phyloP scores from a whole-genome alignment of 2,888 invertebrate genomes.

The Petrolisthes cinctipes region DNA sequence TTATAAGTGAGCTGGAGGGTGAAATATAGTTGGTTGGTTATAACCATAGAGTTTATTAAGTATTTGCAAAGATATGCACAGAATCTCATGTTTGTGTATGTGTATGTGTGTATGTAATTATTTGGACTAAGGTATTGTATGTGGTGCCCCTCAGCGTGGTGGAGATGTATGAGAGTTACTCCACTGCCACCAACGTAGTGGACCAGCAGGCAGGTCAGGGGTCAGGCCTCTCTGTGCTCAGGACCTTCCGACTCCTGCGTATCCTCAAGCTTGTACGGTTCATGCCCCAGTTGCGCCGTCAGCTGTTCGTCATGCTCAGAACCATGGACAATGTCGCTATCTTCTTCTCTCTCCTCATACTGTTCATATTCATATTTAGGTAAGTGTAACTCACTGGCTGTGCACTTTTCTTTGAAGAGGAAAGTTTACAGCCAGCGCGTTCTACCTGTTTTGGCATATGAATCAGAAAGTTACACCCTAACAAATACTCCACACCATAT shows the following conservation, averaged over 20 bases:
- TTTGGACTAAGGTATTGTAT: too few species aligned
- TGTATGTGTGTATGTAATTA: too few species aligned
- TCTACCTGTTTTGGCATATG: conserved; percentile 5
- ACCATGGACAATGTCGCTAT: conserved; percentile 99
- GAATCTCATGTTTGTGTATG: too few species aligned
- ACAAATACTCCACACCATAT: not conserved
- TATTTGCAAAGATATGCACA: too few species aligned
- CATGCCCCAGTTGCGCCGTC: conserved; percentile 96
- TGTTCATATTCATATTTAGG: conserved; percentile 99
- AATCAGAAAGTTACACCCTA: not conserved
- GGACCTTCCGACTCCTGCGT: conserved; percentile 96
- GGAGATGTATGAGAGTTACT: conserved; percentile 72
- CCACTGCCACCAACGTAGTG: conserved; percentile 7
- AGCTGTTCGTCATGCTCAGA: conserved; percentile 97
- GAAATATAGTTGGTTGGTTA: too few species aligned
- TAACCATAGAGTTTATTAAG: too few species aligned
- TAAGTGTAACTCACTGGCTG: conserved; percentile 74
- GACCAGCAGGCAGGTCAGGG: conserved; percentile 75
- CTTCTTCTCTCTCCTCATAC: conserved; percentile 97
- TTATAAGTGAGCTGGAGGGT: too few species aligned
- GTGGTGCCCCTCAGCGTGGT: conserved; percentile 70
- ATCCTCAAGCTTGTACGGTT: conserved; percentile 97
- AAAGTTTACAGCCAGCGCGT: conserved; percentile 6
- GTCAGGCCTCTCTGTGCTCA: conserved; percentile 94
- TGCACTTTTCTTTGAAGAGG: not conserved